Percentiles rank a stretch among this genome's conserved stretches.
Conservation (phyloP, 2,888 invertebrate genomes). For the Drosophila gaucha region DNA sequence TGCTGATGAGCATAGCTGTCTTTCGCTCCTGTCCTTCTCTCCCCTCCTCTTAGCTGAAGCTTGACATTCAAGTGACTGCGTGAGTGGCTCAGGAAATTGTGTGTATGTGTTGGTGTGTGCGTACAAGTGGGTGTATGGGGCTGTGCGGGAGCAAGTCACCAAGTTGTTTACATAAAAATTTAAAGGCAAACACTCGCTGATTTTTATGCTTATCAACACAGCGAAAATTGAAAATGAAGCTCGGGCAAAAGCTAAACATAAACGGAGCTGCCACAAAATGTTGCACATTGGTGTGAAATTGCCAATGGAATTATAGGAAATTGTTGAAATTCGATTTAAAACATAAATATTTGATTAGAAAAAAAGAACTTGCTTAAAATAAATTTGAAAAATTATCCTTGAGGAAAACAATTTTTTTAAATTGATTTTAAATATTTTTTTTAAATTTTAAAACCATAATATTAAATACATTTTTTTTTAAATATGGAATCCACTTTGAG, state of each 20-base stretch:
- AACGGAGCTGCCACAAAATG: constrained; percentile 30
- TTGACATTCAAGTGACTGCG: constrained; percentile 72
- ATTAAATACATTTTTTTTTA: too few relatives aligned
- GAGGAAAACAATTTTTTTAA: too few relatives aligned
- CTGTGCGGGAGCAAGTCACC: constrained; percentile 17
- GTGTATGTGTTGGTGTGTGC: constrained; percentile 5
- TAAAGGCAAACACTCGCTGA: constrained; percentile 69
- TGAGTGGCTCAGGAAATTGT: constrained; percentile 53
- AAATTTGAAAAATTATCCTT: too few relatives aligned
- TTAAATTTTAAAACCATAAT: too few relatives aligned
- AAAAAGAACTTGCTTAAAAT: too few relatives aligned
- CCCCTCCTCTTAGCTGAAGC: constrained; percentile 47
- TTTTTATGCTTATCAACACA: constrained; percentile 68
- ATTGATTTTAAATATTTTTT: too few relatives aligned
- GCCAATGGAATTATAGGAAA: neutral
- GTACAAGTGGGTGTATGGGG: constrained; percentile 1
- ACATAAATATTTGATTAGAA: too few relatives aligned
- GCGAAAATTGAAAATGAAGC: constrained; percentile 57
- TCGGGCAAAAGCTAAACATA: constrained; percentile 11
- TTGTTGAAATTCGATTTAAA: neutral
- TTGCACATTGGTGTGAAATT: constrained; percentile 43
- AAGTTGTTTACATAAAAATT: constrained; percentile 73
- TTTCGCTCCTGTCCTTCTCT: constrained; percentile 13
- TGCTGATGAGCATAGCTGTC: constrained; percentile 68
- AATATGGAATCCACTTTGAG: neutral